These are phyloP conservation scores for Charanyca ferruginea DNA, from an alignment of 2,888 invertebrate genomes.

Conservation along the genomic window DNA sequence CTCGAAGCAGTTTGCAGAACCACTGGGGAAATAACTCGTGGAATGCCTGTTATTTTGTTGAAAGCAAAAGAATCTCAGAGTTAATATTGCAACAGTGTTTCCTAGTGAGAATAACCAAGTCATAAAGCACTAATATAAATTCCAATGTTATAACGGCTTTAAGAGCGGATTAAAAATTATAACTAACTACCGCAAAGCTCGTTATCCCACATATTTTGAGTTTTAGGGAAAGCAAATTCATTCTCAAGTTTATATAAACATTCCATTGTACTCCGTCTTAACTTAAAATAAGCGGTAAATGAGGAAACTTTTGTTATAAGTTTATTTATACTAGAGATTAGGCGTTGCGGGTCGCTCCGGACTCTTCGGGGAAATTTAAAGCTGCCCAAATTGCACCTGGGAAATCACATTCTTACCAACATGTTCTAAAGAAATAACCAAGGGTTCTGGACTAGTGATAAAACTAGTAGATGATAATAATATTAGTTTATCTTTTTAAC, in stretches of 20 bases:
- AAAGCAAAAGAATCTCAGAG: conserved; percentile 64
- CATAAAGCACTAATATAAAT: conserved; percentile 38
- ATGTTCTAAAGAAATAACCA: conserved; percentile 35
- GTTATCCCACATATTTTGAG: conserved; percentile 50
- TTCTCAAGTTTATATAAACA: conserved; percentile 61
- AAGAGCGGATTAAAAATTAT: conserved; percentile 52
- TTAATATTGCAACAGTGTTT: conserved; percentile 45
- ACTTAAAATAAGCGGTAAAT: conserved; percentile 70
- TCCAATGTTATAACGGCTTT: conserved; percentile 41
- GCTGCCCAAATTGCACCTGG: conserved; percentile 76
- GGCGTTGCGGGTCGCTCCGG: conserved; percentile 68
- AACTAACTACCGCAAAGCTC: conserved; percentile 39
- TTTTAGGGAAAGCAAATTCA: conserved; percentile 60
- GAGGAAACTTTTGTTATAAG: conserved; percentile 76
- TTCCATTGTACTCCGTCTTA: conserved; percentile 65
- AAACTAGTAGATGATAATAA: conserved; percentile 18
- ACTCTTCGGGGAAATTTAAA: conserved; percentile 77
- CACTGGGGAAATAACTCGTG: conserved; percentile 77
- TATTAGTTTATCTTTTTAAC: conserved; percentile 5
- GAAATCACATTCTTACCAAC: conserved; percentile 66
- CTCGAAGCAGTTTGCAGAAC: conserved; percentile 67
- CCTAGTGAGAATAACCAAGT: conserved; percentile 29
- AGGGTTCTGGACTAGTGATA: conserved; percentile 22
- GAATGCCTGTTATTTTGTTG: conserved; percentile 69
- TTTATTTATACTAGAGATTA: conserved; percentile 73